Evolutionary conservation across 1,140 invertebrate genomes (phyloP).

Genomic region (Melanaphis sacchari): DNA sequence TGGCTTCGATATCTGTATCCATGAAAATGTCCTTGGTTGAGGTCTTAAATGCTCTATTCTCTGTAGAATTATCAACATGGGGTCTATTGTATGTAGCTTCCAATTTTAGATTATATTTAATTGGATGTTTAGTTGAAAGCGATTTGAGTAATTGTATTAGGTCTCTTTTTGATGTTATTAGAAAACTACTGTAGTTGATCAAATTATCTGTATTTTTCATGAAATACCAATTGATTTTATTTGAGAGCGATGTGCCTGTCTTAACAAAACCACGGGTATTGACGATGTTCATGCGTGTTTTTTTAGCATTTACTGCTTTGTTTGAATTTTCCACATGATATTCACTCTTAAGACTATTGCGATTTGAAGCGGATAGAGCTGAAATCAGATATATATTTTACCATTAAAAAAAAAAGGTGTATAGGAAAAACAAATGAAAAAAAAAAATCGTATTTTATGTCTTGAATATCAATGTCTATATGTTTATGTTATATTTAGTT

Average conservation of each 20-base stretch:
- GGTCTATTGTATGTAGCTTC: neutral
- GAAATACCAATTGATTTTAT: neutral
- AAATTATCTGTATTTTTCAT: neutral
- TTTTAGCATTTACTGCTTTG: no score
- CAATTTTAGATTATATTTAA: neutral
- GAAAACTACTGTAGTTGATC: neutral
- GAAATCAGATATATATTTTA: no score
- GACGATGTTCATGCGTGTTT: no score
- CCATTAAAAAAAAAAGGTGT: no score
- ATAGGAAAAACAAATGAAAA: no score
- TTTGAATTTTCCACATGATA: no score
- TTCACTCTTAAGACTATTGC: no score
- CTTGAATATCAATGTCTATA: no score
- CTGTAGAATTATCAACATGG: neutral
- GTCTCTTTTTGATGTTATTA: neutral
- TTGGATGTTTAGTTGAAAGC: neutral
- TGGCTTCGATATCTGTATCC: neutral
- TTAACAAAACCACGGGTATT: neutral
- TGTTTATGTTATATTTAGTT: no score
- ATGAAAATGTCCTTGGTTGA: neutral
- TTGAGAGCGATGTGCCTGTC: neutral
- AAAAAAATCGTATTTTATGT: no score
- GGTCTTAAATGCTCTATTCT: neutral
- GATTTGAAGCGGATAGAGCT: no score
- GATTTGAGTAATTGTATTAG: neutral